These are phyloP conservation scores for Microcaecilia unicolor DNA, from an alignment of 2,797 vertebrate species.

Conservation along the genomic window DNA sequence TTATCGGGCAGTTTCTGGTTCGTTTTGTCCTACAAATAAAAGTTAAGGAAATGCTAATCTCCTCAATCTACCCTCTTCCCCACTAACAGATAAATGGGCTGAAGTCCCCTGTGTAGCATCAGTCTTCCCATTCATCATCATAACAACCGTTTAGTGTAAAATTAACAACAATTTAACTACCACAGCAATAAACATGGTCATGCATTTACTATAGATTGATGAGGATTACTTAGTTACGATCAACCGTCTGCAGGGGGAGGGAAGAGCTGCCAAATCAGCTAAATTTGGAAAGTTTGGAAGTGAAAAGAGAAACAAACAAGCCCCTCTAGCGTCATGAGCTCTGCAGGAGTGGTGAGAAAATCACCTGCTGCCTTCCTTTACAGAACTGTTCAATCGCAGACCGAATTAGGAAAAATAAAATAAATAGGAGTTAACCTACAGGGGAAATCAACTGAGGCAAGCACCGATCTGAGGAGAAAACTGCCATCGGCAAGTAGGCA, in stretches of 20 bases:
- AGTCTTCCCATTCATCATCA: conserved; percentile 52
- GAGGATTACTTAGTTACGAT: conserved; percentile 42
- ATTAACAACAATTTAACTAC: conserved; percentile 68
- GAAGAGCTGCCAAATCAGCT: conserved; percentile 2
- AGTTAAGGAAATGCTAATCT: neutral
- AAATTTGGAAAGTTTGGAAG: conserved; percentile 15
- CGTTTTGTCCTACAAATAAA: neutral
- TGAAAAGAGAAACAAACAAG: neutral
- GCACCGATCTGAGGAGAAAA: conserved; percentile 2
- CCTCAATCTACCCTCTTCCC: conserved; percentile 1
- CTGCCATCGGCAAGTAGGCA: neutral
- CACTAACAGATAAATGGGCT: conserved; percentile 24
- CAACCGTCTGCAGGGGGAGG: conserved; percentile 18
- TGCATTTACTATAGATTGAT: conserved; percentile 52
- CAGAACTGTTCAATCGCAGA: conserved; percentile 7
- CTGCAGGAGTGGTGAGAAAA: too few relatives aligned
- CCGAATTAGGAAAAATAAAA: conserved; percentile 8
- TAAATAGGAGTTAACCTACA: conserved; percentile 4
- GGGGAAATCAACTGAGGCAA: conserved; percentile 16
- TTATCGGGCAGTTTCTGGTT: neutral
- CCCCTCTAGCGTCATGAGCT: too few relatives aligned
- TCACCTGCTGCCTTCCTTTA: too few relatives aligned
- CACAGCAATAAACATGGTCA: conserved; percentile 49
- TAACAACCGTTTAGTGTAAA: conserved; percentile 65
- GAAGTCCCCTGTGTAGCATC: conserved; percentile 47